Evolutionary conservation across 2,888 invertebrate genomes (phyloP).

Genomic region (Elysia crispata): DNA sequence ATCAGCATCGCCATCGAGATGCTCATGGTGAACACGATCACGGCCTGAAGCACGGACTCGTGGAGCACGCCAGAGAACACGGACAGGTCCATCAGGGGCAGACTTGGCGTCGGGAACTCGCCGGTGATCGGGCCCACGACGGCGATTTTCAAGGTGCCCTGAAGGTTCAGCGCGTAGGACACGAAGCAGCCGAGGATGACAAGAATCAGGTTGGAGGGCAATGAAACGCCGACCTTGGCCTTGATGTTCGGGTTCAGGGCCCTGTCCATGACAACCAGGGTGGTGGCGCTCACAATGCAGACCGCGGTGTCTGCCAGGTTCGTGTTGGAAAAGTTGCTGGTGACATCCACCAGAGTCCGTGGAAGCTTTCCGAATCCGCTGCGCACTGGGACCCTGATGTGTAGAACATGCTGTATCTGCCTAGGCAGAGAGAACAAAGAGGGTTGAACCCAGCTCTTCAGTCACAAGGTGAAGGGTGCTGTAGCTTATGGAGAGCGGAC

Average conservation of each 20-base stretch:
- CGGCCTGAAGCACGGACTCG: slow-evolving; percentile 71
- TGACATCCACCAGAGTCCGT: slow-evolving; percentile 81
- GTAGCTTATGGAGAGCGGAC: too few species aligned
- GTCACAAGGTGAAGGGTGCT: too few species aligned
- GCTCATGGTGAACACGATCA: slow-evolving; percentile 72
- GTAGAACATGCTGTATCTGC: slow-evolving; percentile 53
- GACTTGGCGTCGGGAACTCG: slow-evolving; percentile 67
- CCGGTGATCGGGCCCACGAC: slow-evolving; percentile 67
- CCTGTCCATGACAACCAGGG: slow-evolving; percentile 79
- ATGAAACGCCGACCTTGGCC: slow-evolving; percentile 67
- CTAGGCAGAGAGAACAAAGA: background rate
- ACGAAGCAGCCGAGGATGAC: slow-evolving; percentile 67
- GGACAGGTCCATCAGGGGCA: slow-evolving; percentile 62
- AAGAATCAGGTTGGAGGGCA: slow-evolving; percentile 75
- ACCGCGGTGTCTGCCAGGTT: slow-evolving; percentile 84
- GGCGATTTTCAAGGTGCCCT: slow-evolving; percentile 57
- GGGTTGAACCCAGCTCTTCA: background rate
- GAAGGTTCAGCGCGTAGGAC: slow-evolving; percentile 62
- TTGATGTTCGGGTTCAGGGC: slow-evolving; percentile 70
- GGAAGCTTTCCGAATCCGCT: slow-evolving; percentile 60
- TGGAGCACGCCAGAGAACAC: slow-evolving; percentile 60
- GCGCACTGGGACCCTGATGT: slow-evolving; percentile 54
- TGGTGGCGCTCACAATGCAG: slow-evolving; percentile 82
- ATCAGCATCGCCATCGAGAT: slow-evolving; percentile 77
- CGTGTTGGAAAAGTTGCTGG: slow-evolving; percentile 80